Conservation (phyloP, 2,888 invertebrate species). For the Mechanitis mazaeus region DNA sequence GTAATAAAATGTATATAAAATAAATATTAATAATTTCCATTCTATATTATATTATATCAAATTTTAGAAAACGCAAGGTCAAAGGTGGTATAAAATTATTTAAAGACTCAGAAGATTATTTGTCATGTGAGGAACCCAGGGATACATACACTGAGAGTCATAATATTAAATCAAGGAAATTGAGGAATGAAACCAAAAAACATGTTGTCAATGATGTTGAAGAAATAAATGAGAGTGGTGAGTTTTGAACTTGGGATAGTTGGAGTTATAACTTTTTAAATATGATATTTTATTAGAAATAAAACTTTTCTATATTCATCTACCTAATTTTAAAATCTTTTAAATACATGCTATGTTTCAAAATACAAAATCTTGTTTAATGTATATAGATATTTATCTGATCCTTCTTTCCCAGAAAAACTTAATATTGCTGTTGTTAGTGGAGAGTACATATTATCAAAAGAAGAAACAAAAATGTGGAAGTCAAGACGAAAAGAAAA, state of each 20-base stretch:
- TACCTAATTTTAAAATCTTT: no score
- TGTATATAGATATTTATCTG: no score
- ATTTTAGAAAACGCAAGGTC: constrained; percentile 52
- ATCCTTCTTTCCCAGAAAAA: constrained; percentile 50
- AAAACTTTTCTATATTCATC: no score
- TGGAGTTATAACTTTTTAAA: no score
- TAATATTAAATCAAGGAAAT: constrained; percentile 50
- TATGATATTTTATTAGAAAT: no score
- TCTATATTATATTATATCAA: background rate
- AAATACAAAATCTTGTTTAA: no score
- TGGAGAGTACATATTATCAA: constrained; percentile 65
- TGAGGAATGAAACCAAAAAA: constrained; percentile 43
- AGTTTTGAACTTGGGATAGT: background rate
- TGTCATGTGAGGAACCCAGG: constrained; percentile 54
- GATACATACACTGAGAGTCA: constrained; percentile 55
- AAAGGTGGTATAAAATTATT: constrained; percentile 71
- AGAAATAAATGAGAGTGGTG: constrained; percentile 42
- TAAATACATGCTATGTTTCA: no score
- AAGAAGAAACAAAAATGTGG: constrained; percentile 72
- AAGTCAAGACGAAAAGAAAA: constrained; percentile 73
- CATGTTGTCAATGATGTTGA: constrained; percentile 33
- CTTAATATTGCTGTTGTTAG: constrained; percentile 53
- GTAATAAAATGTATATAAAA: no score
- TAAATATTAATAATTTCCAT: background rate
- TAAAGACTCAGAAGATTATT: constrained; percentile 53